phyloP scores from a whole-genome alignment of 2,113 vertebrate genomes.

The Psophia crepitans region DNA sequence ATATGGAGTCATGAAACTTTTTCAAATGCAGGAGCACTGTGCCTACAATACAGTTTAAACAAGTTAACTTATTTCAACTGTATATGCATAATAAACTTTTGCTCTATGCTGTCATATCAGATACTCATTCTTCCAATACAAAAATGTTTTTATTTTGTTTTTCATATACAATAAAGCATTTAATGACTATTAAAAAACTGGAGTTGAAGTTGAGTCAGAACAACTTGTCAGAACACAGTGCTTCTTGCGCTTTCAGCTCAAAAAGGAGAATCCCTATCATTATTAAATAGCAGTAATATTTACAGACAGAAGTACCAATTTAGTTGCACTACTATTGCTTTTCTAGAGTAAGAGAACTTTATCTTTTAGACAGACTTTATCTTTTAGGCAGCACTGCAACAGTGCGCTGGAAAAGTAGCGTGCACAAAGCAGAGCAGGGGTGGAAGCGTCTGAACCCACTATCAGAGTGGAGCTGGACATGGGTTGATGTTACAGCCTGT shows the following conservation, averaged over 20 bases:
- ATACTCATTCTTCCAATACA: background rate
- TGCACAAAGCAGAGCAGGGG: background rate
- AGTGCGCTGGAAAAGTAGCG: background rate
- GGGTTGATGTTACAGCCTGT: background rate
- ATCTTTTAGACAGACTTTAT: background rate
- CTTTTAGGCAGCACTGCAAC: background rate
- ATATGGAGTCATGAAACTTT: slow-evolving; percentile 63
- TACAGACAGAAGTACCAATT: background rate
- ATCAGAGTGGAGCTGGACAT: rapidly evolving
- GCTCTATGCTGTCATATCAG: slow-evolving; percentile 35
- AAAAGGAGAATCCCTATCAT: background rate
- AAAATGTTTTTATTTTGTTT: background rate
- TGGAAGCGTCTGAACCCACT: background rate
- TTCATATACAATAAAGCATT: background rate
- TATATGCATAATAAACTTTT: slow-evolving; percentile 37
- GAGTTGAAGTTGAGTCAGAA: background rate
- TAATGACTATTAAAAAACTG: background rate
- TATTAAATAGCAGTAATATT: background rate
- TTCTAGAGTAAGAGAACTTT: background rate
- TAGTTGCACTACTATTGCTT: background rate
- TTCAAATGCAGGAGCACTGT: slow-evolving; percentile 40
- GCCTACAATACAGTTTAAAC: slow-evolving; percentile 28
- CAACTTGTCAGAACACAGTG: background rate
- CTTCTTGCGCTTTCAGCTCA: background rate
- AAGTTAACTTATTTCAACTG: slow-evolving; percentile 50